phyloP scores from a whole-genome alignment of 2,797 vertebrate genomes.

The Sardinella longiceps region DNA sequence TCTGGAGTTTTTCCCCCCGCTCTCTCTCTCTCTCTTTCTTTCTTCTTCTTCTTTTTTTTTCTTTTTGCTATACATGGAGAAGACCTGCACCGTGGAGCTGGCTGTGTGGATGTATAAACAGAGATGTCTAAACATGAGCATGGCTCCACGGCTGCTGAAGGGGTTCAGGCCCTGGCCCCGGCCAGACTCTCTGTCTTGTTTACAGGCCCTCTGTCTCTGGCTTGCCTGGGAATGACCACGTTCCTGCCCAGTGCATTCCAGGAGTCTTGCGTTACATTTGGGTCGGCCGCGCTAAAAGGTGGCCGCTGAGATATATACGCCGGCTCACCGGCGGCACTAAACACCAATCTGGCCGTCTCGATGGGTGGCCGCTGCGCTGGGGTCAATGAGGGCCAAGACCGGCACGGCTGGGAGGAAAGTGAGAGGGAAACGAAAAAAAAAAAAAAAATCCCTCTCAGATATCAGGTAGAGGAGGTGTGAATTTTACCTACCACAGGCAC shows the following conservation, averaged over 20 bases:
- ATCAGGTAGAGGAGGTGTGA: neutral
- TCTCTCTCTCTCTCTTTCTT: neutral
- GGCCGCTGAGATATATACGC: slow-evolving; percentile 22
- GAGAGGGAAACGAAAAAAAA: neutral
- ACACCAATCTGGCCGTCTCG: slow-evolving; percentile 4
- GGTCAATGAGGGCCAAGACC: neutral
- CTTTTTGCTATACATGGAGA: neutral
- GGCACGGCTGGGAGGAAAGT: slow-evolving; percentile 29
- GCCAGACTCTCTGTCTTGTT: neutral
- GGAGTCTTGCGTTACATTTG: slow-evolving; percentile 63
- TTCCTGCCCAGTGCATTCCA: slow-evolving; percentile 58
- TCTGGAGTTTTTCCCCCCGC: neutral
- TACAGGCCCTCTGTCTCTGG: neutral
- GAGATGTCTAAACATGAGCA: slow-evolving; percentile 12
- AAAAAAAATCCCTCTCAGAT: neutral
- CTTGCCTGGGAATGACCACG: neutral
- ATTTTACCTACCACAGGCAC: slow-evolving; percentile 5
- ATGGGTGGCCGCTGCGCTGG: slow-evolving; percentile 31
- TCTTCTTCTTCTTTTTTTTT: neutral
- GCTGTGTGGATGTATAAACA: neutral
- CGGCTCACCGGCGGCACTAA: neutral
- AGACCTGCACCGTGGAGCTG: neutral
- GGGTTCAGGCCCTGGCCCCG: neutral
- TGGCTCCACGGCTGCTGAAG: neutral
- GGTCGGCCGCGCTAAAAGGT: slow-evolving; percentile 36